Evolutionary conservation across 2,113 vertebrate species (phyloP).

Genomic region (Myodes glareolus): DNA sequence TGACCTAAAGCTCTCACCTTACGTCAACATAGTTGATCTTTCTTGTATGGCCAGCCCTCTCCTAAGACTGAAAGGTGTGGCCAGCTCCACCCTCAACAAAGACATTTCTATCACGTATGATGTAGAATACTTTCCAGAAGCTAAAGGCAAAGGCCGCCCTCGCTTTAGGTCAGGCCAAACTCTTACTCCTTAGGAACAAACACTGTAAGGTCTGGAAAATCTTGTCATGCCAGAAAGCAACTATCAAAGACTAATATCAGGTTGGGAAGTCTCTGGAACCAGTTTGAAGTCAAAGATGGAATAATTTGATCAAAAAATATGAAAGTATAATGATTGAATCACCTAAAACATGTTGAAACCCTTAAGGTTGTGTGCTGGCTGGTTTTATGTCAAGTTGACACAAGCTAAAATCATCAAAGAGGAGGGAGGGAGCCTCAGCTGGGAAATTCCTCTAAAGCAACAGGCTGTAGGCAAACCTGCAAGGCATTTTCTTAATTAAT

Average conservation of each 20-base stretch:
- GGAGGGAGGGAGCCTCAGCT: neutral
- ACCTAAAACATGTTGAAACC: neutral
- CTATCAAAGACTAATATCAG: neutral
- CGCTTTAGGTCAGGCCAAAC: neutral
- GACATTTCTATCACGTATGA: neutral
- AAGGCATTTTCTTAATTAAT: neutral
- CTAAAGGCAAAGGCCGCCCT: neutral
- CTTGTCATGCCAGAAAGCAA: neutral
- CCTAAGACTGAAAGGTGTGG: neutral
- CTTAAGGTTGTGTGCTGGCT: neutral
- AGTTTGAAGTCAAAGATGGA: slow-evolving; percentile 16
- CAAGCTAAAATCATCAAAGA: neutral
- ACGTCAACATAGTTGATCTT: neutral
- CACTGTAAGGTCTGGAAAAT: neutral
- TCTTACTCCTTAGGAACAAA: neutral
- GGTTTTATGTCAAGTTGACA: no score
- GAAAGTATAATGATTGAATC: neutral
- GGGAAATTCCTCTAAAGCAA: neutral
- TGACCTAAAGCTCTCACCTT: neutral
- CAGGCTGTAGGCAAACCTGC: neutral
- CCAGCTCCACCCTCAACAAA: neutral
- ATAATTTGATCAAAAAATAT: neutral
- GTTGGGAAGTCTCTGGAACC: neutral
- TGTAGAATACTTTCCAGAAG: neutral
- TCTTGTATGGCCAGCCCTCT: neutral